Percentiles rank a stretch among this genome's conserved stretches.
phyloP scores from a whole-genome alignment of 35 echinoderm and acorn worm species.

The Hemicentrotus pulcherrimus region DNA sequence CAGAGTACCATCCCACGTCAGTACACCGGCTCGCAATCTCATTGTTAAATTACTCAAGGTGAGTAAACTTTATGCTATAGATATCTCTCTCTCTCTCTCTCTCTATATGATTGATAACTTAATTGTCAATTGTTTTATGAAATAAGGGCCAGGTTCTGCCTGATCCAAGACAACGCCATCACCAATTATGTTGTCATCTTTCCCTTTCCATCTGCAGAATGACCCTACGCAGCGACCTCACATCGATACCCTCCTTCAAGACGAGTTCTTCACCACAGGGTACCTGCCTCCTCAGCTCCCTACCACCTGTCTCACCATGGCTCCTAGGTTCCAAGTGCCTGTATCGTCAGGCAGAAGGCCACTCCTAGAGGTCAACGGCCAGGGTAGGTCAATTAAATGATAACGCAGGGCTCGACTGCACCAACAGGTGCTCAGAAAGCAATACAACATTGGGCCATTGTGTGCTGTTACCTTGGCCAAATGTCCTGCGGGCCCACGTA shows the following conservation, averaged over 20 bases:
- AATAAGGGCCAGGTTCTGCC: too few species aligned
- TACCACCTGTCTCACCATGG: conserved; percentile 90
- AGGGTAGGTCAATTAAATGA: conserved; percentile 57
- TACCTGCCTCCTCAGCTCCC: conserved; percentile 85
- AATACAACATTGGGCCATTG: too few species aligned
- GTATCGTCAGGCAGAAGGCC: conserved; percentile 64
- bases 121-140: too few species aligned
- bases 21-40: conserved; percentile 62
- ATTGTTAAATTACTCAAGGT: conserved; percentile 67
- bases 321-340: conserved; percentile 76
- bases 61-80: background rate
- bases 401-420: too few species aligned
- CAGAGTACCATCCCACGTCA: conserved; percentile 72
- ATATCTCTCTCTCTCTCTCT: too few species aligned
- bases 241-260: conserved; percentile 59
- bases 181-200: background rate
- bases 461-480: too few species aligned
- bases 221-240: conserved; percentile 68
- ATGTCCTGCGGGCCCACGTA: too few species aligned
- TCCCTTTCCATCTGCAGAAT: conserved; percentile 43
- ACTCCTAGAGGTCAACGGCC: conserved; percentile 70
- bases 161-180: too few species aligned
- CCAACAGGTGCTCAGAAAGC: too few species aligned
- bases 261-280: conserved; percentile 87
- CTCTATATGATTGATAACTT: too few species aligned